Base-by-base conservation (phyloP, 2,113 vertebrate species). In the Atrichornis clamosus region DNA sequence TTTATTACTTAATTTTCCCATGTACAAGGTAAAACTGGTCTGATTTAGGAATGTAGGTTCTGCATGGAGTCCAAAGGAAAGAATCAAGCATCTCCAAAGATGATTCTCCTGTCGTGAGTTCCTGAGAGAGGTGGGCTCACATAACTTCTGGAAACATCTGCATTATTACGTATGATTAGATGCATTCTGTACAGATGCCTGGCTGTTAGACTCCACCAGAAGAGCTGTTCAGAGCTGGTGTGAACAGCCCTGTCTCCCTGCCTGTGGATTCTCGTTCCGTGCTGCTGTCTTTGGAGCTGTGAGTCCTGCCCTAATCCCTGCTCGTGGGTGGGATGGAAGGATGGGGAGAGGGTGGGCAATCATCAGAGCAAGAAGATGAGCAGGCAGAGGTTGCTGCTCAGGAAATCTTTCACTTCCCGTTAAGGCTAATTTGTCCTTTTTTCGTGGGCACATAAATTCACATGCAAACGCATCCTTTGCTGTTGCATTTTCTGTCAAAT, bases 111-210 rank as follows among this genome's bases (percentile, higher is more conserved):
- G 56, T 11, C 13, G 0, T n/a, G 46, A 35, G 7, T 2, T 58
- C 47, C 69, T 74, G 64, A 28, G 42, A 13, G 4, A n/a, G 20
- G 5, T 37, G 44, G 21, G 33, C 17, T 69, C 39, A 12, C 24
- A 16, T 15, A 52, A 1, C 17, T 60, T 44, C 63, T 77, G 6
- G 68, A 55, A 83, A 53, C 13, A 46, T 0, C 53, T 60, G 30
- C 9, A 15, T 49, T 23, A 3, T 13, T 21, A 2, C 30, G 7
- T 8, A n/a, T 3, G 5, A 3, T 4, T 39, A 69, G 28, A 27
- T 9, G 35, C 8, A 10, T 30, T 53, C 39, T 84, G 41, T 55
- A 50, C 7, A 41, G 30, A 2, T 35, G 21, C 14, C 27, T 39
- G 35, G 19, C 10, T 59, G 28, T 46, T 55, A 7, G 46, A 7